Base-by-base conservation (phyloP, 1,140 invertebrate species). In the Orius insidiosus region DNA sequence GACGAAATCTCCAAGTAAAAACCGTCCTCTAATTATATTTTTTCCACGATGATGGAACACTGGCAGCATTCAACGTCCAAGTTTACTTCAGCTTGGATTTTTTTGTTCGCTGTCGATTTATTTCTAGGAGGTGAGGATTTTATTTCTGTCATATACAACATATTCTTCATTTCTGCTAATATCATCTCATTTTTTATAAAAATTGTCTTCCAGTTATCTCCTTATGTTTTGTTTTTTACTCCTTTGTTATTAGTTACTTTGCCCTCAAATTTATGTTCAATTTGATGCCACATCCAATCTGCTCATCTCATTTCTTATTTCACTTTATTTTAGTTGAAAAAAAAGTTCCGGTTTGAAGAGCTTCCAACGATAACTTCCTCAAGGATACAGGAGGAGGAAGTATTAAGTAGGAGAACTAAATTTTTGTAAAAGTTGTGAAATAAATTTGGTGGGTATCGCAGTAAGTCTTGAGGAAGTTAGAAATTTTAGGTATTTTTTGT, bases 81-180 rank as follows among this genome's bases (percentile, higher is more conserved):
- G 47, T 15, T 55, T 18, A 53, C 46, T 31, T 53, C 54, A 11
- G 48, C 54, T 14, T 55, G 54, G 46, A 43, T 55, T 14, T 41
- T 55, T 16, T 45, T 55, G 7, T 18, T 55, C n/a, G 45, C 54
- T 34, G 40, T 55, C 15, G 54, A 55, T 43, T 14, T 53, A 15
- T 13, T 55, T 18, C 33, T 47, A 24, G 38, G 40, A 16, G 48
- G 51, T 54, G 38, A 48, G 30, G 3, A 4, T n/a, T 15, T 35
- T 2, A 11, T 15, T 45, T 45, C 7, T n/a, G 8, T 7, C 19
- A 18, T 16, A 24, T 18, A 9, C 5, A 42, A 31, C n/a, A 13
- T 44, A 3, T 24, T 9, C 30, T 11, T 31, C 16, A 30, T n/a
- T n/a, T n/a, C n/a, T n/a, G n/a, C n/a, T n/a, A n/a, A 15, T 3